phyloP scores from a whole-genome alignment of 2,113 vertebrate genomes.

The Muntiacus reevesi region DNA sequence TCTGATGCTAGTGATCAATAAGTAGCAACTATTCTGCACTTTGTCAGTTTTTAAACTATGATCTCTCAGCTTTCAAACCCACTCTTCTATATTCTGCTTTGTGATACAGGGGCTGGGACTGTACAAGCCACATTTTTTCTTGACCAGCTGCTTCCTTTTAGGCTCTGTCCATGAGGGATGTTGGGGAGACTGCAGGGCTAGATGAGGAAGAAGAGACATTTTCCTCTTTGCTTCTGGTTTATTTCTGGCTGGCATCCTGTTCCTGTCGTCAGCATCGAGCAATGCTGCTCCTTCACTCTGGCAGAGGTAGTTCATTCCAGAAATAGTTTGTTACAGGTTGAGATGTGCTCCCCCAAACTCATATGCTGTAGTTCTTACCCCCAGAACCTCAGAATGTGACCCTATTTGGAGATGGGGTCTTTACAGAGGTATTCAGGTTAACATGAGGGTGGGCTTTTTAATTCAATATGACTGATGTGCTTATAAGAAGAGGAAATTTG shows the following conservation, averaged over 20 bases:
- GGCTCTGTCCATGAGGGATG: neutral
- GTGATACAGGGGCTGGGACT: neutral
- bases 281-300: neutral
- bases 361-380: neutral
- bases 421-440: neutral
- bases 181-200: neutral
- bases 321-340: neutral
- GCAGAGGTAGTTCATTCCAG: neutral
- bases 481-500: neutral
- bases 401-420: neutral
- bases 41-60: neutral
- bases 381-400: neutral
- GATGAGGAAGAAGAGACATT: neutral
- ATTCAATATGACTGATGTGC: neutral
- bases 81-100: neutral
- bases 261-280: neutral
- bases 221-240: neutral
- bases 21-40: neutral
- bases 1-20: neutral
- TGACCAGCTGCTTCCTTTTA: neutral
- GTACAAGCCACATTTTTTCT: neutral
- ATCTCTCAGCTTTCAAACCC: neutral
- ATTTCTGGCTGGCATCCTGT: neutral
- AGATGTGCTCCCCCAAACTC: neutral
- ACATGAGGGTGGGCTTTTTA: neutral